These are phyloP conservation scores for Lasioglossum malachurum DNA, from an alignment of 2,888 invertebrate genomes.

Conservation along the genomic window DNA sequence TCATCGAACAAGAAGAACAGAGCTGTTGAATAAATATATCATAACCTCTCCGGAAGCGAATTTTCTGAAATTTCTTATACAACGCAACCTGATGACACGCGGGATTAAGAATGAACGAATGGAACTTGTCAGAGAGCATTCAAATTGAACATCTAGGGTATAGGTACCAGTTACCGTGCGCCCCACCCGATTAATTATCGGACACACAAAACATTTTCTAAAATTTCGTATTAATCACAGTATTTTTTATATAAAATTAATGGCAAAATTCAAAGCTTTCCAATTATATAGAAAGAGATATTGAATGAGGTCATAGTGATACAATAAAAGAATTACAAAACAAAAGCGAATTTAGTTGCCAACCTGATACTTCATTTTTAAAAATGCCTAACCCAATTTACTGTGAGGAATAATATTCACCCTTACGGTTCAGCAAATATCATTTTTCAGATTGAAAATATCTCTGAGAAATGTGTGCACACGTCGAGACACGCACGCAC, in stretches of 20 bases:
- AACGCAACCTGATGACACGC: background rate
- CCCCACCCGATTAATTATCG: no score
- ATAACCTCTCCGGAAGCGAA: background rate
- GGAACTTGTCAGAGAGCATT: background rate
- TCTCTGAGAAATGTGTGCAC: background rate
- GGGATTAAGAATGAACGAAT: background rate
- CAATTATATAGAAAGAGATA: no score
- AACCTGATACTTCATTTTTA: no score
- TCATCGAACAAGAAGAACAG: background rate
- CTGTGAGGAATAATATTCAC: background rate
- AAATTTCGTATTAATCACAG: no score
- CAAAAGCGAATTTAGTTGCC: no score
- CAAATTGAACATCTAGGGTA: background rate
- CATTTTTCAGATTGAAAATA: background rate
- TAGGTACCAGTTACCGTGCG: no score
- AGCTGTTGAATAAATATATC: background rate
- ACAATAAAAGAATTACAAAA: no score
- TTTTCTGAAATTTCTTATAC: background rate
- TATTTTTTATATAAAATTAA: no score
- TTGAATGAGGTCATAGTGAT: no score
- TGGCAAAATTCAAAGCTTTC: no score
- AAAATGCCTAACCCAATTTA: background rate
- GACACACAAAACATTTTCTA: no score
- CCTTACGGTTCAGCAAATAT: background rate
- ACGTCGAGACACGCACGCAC: background rate